Evolutionary conservation across 2,113 vertebrate species (phyloP).

Genomic region (Columba livia): DNA sequence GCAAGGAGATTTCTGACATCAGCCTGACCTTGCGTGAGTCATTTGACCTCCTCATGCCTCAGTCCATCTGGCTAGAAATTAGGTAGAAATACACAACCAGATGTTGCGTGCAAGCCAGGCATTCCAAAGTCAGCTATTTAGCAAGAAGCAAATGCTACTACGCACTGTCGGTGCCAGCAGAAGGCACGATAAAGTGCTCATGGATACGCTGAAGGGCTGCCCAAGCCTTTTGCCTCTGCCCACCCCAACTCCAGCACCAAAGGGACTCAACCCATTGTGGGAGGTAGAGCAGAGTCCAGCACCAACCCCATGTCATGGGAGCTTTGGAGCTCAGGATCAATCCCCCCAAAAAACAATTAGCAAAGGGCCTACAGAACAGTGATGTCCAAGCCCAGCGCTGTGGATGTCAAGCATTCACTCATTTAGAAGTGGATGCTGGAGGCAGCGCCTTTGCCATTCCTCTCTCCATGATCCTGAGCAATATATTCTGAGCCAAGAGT

Average conservation of each 20-base stretch:
- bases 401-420: neutral
- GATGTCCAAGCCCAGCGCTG: neutral
- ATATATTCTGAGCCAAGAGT: neutral
- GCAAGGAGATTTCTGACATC: conserved; percentile 36
- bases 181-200: neutral
- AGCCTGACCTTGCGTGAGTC: conserved; percentile 46
- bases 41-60: conserved; percentile 46
- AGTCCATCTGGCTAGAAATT: conserved; percentile 56
- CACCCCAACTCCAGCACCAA: neutral
- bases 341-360: neutral
- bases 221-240: neutral
- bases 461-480: neutral
- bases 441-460: neutral
- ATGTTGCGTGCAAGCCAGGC: conserved; percentile 42
- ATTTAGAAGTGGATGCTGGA: neutral
- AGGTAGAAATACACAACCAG: conserved; percentile 47
- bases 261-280: neutral
- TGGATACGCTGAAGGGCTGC: fast-evolving
- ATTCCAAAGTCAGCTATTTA: conserved; percentile 46
- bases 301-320: neutral
- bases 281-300: neutral
- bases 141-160: conserved; percentile 7
- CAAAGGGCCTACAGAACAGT: neutral
- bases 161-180: neutral
- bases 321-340: neutral